phyloP scores from a whole-genome alignment of 2,888 invertebrate species.

The Thymelicus sylvestris region DNA sequence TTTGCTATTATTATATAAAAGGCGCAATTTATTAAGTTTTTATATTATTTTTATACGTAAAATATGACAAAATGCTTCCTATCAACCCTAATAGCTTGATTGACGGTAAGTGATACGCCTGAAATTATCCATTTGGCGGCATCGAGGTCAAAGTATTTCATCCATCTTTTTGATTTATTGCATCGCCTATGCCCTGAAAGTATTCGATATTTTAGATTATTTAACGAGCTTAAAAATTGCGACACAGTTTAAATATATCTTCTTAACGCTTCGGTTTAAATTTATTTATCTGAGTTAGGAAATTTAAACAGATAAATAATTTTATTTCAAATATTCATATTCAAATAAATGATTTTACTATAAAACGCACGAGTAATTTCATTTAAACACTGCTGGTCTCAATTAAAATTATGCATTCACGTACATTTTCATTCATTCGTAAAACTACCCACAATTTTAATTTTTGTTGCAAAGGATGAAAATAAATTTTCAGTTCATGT shows the following conservation, averaged over 20 bases:
- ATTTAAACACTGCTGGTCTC: background rate
- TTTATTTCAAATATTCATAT: too few relatives aligned
- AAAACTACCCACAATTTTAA: background rate
- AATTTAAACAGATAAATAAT: too few relatives aligned
- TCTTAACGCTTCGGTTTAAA: too few relatives aligned
- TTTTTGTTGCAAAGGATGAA: background rate
- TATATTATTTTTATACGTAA: constrained; percentile 1
- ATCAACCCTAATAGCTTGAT: constrained; percentile 27
- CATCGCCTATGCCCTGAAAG: constrained; percentile 40
- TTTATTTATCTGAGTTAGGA: too few relatives aligned
- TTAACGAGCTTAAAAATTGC: constrained; percentile 27
- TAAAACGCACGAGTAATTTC: background rate
- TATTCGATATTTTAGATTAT: constrained; percentile 19
- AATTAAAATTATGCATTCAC: background rate
- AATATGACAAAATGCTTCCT: constrained; percentile 20
- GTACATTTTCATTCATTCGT: background rate
- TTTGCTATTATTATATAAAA: background rate
- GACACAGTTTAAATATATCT: constrained; percentile 5
- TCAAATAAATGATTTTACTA: too few relatives aligned
- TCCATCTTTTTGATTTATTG: constrained; percentile 49
- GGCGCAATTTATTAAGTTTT: background rate
- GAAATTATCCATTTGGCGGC: constrained; percentile 42
- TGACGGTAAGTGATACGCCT: constrained; percentile 38
- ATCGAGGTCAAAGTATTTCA: constrained; percentile 41
- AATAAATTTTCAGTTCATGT: background rate